Percentiles rank a stretch among this genome's conserved stretches.
Conservation (phyloP, 2,797 vertebrate species). For the Tapera naevia region DNA sequence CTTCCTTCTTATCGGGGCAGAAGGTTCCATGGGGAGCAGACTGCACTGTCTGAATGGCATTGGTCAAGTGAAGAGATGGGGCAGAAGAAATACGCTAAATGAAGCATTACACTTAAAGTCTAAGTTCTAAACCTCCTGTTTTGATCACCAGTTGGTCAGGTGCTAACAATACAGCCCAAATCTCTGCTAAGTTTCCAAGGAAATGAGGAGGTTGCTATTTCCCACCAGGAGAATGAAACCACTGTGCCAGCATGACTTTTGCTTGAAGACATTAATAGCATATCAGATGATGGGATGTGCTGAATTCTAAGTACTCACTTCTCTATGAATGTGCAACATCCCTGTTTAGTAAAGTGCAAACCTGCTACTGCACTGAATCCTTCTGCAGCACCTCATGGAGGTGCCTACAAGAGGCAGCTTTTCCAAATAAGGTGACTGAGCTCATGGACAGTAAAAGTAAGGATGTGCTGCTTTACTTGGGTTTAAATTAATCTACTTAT, state of each 20-base stretch:
- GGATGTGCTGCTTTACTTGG: neutral
- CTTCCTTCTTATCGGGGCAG: neutral
- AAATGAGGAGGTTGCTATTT: neutral
- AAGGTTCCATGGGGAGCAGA: neutral
- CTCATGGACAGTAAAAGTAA: neutral
- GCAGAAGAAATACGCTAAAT: neutral
- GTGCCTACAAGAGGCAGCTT: neutral
- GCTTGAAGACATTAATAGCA: neutral
- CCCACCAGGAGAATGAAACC: neutral
- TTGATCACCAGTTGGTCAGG: neutral
- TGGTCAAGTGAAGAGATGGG: neutral
- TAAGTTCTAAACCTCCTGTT: neutral
- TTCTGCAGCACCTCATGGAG: neutral
- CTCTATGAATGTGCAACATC: neutral
- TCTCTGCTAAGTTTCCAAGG: neutral
- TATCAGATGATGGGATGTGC: neutral
- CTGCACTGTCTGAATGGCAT: neutral
- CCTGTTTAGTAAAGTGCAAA: neutral
- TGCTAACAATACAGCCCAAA: neutral
- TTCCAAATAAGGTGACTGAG: neutral
- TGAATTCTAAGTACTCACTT: neutral
- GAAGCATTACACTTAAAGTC: neutral
- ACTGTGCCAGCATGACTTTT: neutral
- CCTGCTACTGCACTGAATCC: neutral
- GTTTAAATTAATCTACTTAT: neutral